Evolutionary conservation across 23 tunicate species (phyloP).

Genomic region (Ciona savignyi): DNA sequence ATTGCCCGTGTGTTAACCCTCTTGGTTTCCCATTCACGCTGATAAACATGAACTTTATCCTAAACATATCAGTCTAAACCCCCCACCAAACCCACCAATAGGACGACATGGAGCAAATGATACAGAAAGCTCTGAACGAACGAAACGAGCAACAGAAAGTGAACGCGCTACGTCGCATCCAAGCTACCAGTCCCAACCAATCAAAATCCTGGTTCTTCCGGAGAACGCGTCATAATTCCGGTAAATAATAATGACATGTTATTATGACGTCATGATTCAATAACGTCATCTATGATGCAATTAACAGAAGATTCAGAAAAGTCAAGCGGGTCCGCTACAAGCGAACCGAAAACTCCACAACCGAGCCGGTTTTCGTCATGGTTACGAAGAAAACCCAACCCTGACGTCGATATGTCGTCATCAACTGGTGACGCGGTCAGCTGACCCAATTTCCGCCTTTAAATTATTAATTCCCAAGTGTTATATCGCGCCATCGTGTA

Average conservation of each 20-base stretch:
- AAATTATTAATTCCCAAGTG: no score
- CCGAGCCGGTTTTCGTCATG: background rate
- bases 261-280: no score
- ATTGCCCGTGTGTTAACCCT: no score
- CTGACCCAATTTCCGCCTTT: no score
- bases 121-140: slow-evolving; percentile 47
- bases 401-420: background rate
- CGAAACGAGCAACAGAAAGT: slow-evolving; percentile 12
- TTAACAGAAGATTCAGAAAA: background rate
- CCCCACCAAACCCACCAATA: slow-evolving; percentile 6
- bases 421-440: background rate
- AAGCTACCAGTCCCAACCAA: slow-evolving; percentile 7
- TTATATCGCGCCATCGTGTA: no score
- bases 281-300: no score
- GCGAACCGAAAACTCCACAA: background rate
- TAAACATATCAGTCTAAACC: no score
- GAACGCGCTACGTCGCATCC: background rate
- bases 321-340: background rate
- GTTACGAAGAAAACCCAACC: background rate
- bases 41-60: no score
- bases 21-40: no score
- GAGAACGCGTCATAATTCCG: slow-evolving; percentile 7
- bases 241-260: no score
- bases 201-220: slow-evolving; percentile 35
- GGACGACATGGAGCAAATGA: slow-evolving; percentile 82